Evolutionary conservation across 2,113 vertebrate species (phyloP).

Genomic region (Bucco capensis): DNA sequence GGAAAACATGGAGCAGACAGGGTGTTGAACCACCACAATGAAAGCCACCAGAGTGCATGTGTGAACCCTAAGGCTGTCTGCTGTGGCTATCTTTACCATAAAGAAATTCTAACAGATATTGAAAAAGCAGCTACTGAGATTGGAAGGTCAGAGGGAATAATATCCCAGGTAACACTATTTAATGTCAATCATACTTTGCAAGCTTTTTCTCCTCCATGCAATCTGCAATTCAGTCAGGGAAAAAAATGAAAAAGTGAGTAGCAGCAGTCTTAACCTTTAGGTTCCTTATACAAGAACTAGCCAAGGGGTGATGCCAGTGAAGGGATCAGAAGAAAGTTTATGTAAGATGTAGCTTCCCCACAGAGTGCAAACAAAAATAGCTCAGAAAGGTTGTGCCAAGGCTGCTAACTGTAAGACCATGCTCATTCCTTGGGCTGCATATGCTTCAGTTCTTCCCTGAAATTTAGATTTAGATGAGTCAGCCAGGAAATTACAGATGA

Average conservation of each 20-base stretch:
- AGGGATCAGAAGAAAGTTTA: background rate
- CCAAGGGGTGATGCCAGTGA: background rate
- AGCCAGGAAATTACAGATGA: background rate
- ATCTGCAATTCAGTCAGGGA: background rate
- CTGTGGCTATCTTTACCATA: background rate
- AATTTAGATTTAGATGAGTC: slow-evolving; percentile 3
- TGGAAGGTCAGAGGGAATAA: background rate
- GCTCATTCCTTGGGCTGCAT: background rate
- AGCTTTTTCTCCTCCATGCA: background rate
- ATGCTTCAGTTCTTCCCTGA: background rate
- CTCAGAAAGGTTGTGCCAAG: background rate
- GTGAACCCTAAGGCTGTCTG: background rate
- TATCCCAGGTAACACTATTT: background rate
- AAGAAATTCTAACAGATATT: background rate
- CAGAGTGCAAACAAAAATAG: background rate
- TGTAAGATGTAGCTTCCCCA: background rate
- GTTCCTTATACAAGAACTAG: background rate
- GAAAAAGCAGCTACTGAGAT: background rate
- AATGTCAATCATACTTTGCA: background rate
- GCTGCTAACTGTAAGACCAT: background rate
- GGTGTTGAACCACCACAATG: fast-evolving
- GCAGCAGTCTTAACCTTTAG: background rate
- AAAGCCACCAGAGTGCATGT: background rate
- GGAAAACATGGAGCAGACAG: background rate
- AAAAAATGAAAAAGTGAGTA: background rate